A percentile compares a stretch with the other conserved stretches of the same genome.
Conservation (phyloP, 2,113 vertebrate genomes). For the Pleuronectes platessa region DNA sequence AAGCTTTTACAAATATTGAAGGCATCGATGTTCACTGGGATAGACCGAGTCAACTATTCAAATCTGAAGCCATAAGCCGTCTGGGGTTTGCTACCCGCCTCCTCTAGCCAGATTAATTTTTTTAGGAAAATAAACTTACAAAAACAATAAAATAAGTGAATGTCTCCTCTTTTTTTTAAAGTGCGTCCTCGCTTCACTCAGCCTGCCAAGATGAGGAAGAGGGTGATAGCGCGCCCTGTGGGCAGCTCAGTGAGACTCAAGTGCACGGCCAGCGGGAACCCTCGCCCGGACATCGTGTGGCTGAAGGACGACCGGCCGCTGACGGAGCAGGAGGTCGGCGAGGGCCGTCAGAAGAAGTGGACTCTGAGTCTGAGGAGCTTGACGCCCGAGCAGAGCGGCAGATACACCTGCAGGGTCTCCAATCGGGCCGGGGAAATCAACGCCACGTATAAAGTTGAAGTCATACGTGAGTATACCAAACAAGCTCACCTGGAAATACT, state of each 20-base stretch:
- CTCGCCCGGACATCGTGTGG: conserved; percentile 93
- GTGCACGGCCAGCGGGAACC: conserved; percentile 93
- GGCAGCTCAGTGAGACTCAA: conserved; percentile 97
- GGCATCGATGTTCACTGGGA: neutral
- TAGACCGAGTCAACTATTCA: neutral
- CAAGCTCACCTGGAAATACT: conserved; percentile 36
- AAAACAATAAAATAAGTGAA: neutral
- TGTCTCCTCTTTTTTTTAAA: conserved; percentile 43
- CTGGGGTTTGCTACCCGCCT: too few species aligned
- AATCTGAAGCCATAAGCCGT: too few species aligned
- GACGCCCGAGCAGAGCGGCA: conserved; percentile 92
- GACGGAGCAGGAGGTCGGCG: conserved; percentile 85
- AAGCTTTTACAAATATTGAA: neutral
- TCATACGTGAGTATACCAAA: conserved; percentile 92
- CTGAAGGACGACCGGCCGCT: conserved; percentile 93
- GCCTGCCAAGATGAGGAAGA: conserved; percentile 95
- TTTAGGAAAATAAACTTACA: neutral
- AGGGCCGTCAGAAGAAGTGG: conserved; percentile 95
- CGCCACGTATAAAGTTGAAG: conserved; percentile 97
- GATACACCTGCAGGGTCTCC: conserved; percentile 95
- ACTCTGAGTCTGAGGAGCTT: conserved; percentile 94
- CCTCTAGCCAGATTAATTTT: neutral
- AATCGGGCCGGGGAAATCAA: conserved; percentile 96
- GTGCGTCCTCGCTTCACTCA: conserved; percentile 96
- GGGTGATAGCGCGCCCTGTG: conserved; percentile 94